phyloP scores from a whole-genome alignment of 2,113 vertebrate species.

The Tragelaphus imberbis region DNA sequence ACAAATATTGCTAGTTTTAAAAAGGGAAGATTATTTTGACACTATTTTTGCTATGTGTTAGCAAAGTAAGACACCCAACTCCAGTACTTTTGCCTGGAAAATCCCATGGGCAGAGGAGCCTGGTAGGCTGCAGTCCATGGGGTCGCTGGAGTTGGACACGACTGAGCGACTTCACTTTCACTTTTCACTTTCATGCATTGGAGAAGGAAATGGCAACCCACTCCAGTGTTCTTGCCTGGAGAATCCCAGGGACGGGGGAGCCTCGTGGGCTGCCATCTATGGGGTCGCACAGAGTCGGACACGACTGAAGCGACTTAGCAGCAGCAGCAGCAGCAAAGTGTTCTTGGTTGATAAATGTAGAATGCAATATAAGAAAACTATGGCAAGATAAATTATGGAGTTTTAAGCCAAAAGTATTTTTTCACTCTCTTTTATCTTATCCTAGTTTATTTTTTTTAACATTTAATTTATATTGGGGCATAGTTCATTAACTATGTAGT shows the following conservation, averaged over 20 bases:
- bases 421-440: background rate
- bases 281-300: accelerated
- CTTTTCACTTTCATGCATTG: too few species aligned
- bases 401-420: background rate
- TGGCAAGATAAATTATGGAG: background rate
- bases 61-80: background rate
- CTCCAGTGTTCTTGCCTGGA: too few species aligned
- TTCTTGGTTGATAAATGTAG: background rate
- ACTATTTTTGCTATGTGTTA: background rate
- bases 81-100: too few species aligned
- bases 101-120: too few species aligned
- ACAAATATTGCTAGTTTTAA: background rate
- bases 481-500: background rate
- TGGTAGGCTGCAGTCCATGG: too few species aligned
- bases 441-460: background rate
- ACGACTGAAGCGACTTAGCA: too few species aligned
- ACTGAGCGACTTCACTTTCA: too few species aligned
- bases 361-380: background rate
- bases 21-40: background rate
- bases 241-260: too few species aligned
- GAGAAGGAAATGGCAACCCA: too few species aligned
- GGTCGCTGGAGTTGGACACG: too few species aligned
- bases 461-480: background rate
- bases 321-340: too few species aligned
- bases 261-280: too few species aligned